Percentiles rank a stretch among this genome's conserved stretches.
These are phyloP conservation scores for Euzetes globulus DNA, from an alignment of 2,888 invertebrate species.

Conservation along the genomic window DNA sequence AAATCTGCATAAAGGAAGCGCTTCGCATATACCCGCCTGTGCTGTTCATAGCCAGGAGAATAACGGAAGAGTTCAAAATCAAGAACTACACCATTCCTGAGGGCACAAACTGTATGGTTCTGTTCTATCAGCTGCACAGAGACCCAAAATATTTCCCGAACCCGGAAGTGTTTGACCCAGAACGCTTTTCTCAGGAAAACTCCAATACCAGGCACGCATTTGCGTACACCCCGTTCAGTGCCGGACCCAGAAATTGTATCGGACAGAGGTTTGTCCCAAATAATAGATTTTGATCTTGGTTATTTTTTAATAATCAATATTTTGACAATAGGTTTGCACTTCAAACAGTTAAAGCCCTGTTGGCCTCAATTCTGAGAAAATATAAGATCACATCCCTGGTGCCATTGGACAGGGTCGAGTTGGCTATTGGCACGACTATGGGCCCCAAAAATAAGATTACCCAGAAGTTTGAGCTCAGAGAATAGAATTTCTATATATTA, in stretches of 20 bases:
- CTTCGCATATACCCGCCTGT: slow-evolving; percentile 48
- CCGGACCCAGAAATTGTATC: slow-evolving; percentile 42
- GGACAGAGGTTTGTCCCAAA: slow-evolving; percentile 40
- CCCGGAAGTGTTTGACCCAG: slow-evolving; percentile 48
- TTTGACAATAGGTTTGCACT: slow-evolving; percentile 21
- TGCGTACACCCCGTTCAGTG: slow-evolving; percentile 42
- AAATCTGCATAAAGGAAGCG: slow-evolving; percentile 48
- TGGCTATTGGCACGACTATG: slow-evolving; percentile 31
- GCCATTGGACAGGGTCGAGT: slow-evolving; percentile 28
- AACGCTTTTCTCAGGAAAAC: slow-evolving; percentile 44
- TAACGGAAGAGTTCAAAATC: slow-evolving; percentile 45
- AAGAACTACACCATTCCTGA: slow-evolving; percentile 43
- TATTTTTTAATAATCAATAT: background rate
- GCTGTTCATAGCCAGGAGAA: slow-evolving; percentile 46
- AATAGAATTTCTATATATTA: too few relatives aligned
- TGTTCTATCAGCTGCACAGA: slow-evolving; percentile 43
- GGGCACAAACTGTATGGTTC: slow-evolving; percentile 44
- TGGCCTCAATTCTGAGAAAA: slow-evolving; percentile 23
- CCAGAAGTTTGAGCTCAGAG: slow-evolving; percentile 23
- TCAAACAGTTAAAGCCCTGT: slow-evolving; percentile 30
- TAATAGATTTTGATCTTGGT: background rate
- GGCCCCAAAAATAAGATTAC: slow-evolving; percentile 34
- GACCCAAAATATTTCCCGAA: slow-evolving; percentile 46
- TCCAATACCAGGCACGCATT: slow-evolving; percentile 40
- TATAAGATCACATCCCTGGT: slow-evolving; percentile 28